Conservation (phyloP, 1,140 invertebrate genomes). For the Palaemon carinicauda region DNA sequence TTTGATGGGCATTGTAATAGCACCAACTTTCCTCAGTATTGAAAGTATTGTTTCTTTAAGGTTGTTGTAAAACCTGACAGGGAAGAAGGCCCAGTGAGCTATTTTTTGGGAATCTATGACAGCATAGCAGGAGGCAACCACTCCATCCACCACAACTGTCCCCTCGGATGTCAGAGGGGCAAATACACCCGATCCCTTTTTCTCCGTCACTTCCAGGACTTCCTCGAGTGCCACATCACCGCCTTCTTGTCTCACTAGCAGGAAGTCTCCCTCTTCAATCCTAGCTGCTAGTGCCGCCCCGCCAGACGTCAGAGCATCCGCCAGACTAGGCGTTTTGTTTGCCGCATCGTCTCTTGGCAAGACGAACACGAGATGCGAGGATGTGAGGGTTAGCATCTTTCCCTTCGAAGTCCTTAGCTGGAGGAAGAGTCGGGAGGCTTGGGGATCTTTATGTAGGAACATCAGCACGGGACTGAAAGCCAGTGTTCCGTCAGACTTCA, state of each 20-base stretch:
- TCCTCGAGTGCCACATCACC: conserved; percentile 68
- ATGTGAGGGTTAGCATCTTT: conserved; percentile 78
- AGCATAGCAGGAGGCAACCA: conserved; percentile 94
- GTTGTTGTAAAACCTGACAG: conserved; percentile 71
- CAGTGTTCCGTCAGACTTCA: conserved; percentile 72
- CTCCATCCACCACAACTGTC: conserved; percentile 88
- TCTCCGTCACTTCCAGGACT: conserved; percentile 71
- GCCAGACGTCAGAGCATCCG: conserved; percentile 15
- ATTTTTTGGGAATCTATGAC: conserved; percentile 82
- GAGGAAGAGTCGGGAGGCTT: conserved; percentile 76
- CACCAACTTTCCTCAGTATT: conserved; percentile 57
- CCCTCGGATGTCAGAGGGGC: conserved; percentile 89
- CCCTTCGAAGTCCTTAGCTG: conserved; percentile 76
- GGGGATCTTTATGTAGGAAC: conserved; percentile 83
- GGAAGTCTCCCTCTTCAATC: conserved; percentile 63
- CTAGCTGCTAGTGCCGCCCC: conserved; percentile 64
- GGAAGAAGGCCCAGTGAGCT: conserved; percentile 85
- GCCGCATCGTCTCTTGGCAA: not conserved
- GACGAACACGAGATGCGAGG: conserved; percentile 78
- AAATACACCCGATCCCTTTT: conserved; percentile 77
- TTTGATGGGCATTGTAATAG: conserved; percentile 55
- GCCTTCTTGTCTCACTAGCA: conserved; percentile 62
- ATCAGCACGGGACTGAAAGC: conserved; percentile 86
- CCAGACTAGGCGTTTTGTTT: not conserved
- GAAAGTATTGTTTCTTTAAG: conserved; percentile 64